Percentiles rank a stretch among this genome's conserved stretches.
Conservation (phyloP, 2,797 vertebrate species). For the Anniella stebbinsi region DNA sequence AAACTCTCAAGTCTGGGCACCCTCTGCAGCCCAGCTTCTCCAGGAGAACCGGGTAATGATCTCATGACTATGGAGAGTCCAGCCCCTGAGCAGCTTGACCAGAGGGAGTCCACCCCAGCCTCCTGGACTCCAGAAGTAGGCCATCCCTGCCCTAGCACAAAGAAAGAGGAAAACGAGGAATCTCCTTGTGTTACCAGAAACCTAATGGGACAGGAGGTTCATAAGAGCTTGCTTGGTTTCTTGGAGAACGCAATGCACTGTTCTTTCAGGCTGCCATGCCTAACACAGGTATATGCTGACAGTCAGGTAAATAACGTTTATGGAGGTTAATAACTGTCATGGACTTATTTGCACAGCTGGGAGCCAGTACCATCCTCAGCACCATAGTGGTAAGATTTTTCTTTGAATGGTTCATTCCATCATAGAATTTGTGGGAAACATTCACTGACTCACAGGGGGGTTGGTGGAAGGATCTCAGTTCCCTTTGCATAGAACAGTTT, state of each 20-base stretch:
- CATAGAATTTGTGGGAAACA: conserved; percentile 40
- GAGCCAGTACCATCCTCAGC: background rate
- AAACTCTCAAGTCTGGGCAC: background rate
- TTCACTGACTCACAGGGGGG: conserved; percentile 46
- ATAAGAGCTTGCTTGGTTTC: background rate
- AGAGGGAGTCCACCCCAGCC: too few species aligned
- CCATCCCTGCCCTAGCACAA: background rate
- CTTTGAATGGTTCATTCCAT: conserved; percentile 34
- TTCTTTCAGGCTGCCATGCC: background rate
- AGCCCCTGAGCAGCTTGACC: too few species aligned
- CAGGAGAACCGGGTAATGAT: background rate
- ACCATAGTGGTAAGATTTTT: background rate
- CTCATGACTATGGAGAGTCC: background rate
- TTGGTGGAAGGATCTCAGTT: conserved; percentile 17
- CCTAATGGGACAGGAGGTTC: background rate
- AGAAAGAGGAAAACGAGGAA: background rate
- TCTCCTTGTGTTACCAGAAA: background rate
- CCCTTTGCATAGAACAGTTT: conserved; percentile 58
- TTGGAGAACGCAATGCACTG: background rate
- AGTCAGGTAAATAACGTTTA: background rate
- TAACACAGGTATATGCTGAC: background rate
- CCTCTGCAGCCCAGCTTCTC: background rate
- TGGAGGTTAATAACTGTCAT: background rate
- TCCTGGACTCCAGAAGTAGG: background rate
- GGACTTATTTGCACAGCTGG: background rate